These are phyloP conservation scores for Datnioides undecimradiatus DNA, from an alignment of 2,113 vertebrate species.

Conservation along the genomic window DNA sequence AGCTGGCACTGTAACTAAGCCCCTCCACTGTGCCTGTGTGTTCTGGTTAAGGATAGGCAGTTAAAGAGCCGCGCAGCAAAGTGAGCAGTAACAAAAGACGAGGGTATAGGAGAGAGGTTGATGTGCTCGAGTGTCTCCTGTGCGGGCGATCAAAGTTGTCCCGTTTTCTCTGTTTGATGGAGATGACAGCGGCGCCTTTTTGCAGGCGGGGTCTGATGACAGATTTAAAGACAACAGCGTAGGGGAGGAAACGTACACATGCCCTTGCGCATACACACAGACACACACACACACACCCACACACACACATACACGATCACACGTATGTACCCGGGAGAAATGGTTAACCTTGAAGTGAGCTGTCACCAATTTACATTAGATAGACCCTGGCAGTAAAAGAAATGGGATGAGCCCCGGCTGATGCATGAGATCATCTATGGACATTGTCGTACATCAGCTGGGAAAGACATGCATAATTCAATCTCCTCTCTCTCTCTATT, in stretches of 20 bases:
- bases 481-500: slow-evolving; percentile 3
- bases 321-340: slow-evolving; percentile 1
- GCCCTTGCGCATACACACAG: background rate
- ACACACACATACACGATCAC: slow-evolving; percentile 1
- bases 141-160: slow-evolving; percentile 53
- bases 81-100: slow-evolving; percentile 40
- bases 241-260: background rate
- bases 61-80: slow-evolving; percentile 54
- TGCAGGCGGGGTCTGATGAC: slow-evolving; percentile 40
- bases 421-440: slow-evolving; percentile 60
- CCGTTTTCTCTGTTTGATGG: slow-evolving; percentile 40
- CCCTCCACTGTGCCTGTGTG: slow-evolving; percentile 48
- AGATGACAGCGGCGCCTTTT: slow-evolving; percentile 8
- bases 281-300: slow-evolving; percentile 3
- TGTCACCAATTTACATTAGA: slow-evolving; percentile 62
- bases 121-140: slow-evolving; percentile 55
- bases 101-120: slow-evolving; percentile 25
- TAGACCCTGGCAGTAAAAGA: slow-evolving; percentile 54
- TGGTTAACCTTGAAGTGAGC: slow-evolving; percentile 72
- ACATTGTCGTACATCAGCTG: slow-evolving; percentile 58
- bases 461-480: slow-evolving; percentile 58
- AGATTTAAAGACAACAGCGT: slow-evolving; percentile 39
- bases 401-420: slow-evolving; percentile 57
- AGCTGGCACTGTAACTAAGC: slow-evolving; percentile 58
- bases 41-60: slow-evolving; percentile 67